Conservation (phyloP, 2,113 vertebrate species). For the Erpornis zantholeuca region DNA sequence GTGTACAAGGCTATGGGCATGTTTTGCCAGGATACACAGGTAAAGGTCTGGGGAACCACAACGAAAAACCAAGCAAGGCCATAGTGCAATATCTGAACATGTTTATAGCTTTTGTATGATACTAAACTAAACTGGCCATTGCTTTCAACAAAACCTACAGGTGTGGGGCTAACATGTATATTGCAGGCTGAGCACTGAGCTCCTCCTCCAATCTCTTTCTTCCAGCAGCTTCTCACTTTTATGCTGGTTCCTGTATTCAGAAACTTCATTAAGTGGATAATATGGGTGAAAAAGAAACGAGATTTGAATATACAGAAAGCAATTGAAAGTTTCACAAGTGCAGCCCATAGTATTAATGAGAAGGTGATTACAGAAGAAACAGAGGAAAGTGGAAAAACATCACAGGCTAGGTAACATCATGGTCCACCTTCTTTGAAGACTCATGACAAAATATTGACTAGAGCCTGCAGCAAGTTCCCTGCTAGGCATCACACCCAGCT, state of each 20-base stretch:
- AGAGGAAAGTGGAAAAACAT: neutral
- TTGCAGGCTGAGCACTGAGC: neutral
- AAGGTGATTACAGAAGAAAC: neutral
- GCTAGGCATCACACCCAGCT: neutral
- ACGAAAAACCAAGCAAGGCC: neutral
- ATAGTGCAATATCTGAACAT: neutral
- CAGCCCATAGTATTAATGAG: neutral
- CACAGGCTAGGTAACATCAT: neutral
- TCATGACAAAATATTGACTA: neutral
- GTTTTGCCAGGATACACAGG: neutral
- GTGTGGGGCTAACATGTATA: rapidly evolving
- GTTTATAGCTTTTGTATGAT: neutral
- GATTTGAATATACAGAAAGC: neutral
- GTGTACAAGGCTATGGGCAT: neutral
- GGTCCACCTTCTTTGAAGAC: neutral
- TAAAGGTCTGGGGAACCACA: neutral
- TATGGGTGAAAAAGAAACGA: neutral
- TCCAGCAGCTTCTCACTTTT: neutral
- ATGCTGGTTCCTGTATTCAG: neutral
- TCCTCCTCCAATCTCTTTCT: neutral
- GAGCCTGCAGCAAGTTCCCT: neutral
- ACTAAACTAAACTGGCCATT: neutral
- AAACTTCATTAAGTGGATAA: neutral
- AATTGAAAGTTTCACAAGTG: neutral
- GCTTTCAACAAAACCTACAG: neutral